A percentile compares a stretch with the other conserved stretches of the same genome.
These are phyloP conservation scores for Anastatus disparis DNA, from an alignment of 1,140 invertebrate species.

Conservation along the genomic window DNA sequence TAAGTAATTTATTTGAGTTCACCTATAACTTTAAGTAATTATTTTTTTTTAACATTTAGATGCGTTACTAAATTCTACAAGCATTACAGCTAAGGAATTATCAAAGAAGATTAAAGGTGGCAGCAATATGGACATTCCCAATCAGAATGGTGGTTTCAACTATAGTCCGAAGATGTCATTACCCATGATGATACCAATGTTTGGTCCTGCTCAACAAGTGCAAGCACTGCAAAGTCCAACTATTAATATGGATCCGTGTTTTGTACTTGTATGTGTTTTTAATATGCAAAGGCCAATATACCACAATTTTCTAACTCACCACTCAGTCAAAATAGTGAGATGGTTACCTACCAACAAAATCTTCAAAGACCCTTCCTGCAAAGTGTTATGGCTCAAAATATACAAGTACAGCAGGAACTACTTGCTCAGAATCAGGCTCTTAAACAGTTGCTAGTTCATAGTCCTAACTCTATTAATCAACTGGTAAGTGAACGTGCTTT, in stretches of 20 bases:
- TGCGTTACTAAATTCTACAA: too few species aligned
- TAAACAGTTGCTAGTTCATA: constrained; percentile 84
- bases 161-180: constrained; percentile 73
- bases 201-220: constrained; percentile 59
- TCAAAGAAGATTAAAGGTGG: constrained; percentile 67
- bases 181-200: constrained; percentile 73
- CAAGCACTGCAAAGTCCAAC: constrained; percentile 52
- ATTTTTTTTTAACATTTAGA: too few species aligned
- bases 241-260: constrained; percentile 63
- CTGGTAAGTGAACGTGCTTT: constrained; percentile 49
- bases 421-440: constrained; percentile 93
- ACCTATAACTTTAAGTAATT: too few species aligned
- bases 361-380: constrained; percentile 90
- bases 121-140: constrained; percentile 79
- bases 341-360: constrained; percentile 82
- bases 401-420: constrained; percentile 94
- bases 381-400: constrained; percentile 93
- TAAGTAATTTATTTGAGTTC: too few species aligned
- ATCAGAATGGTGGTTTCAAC: constrained; percentile 70
- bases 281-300: constrained; percentile 74
- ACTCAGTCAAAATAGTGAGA: constrained; percentile 62
- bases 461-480: constrained; percentile 56
- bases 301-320: constrained; percentile 69
- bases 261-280: constrained; percentile 72
- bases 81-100: constrained; percentile 47